These are phyloP conservation scores for Origma solitaria DNA, from an alignment of 2,113 vertebrate genomes.

Conservation along the genomic window DNA sequence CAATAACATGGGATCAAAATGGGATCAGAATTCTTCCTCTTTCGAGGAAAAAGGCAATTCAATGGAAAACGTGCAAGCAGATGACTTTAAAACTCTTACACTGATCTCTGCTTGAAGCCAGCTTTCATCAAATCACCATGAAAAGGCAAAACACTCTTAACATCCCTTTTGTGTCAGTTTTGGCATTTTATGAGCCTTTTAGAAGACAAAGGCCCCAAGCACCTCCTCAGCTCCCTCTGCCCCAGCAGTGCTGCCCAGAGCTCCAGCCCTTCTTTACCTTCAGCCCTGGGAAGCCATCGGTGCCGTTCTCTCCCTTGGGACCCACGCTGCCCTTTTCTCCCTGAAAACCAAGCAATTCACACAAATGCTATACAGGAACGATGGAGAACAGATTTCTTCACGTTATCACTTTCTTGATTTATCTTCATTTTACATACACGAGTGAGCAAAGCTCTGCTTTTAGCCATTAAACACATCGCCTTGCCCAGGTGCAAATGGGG, in stretches of 20 bases:
- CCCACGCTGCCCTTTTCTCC: slow-evolving; percentile 66
- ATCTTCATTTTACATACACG: neutral
- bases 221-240: neutral
- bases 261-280: slow-evolving; percentile 45
- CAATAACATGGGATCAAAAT: neutral
- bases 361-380: neutral
- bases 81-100: neutral
- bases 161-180: neutral
- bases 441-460: neutral
- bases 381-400: neutral
- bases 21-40: neutral
- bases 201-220: neutral
- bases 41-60: neutral
- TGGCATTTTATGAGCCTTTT: neutral
- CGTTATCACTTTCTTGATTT: neutral
- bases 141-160: neutral
- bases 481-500: neutral
- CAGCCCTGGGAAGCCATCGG: slow-evolving; percentile 54
- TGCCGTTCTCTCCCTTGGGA: slow-evolving; percentile 57
- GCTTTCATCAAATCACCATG: neutral
- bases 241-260: neutral
- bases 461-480: neutral
- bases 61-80: neutral
- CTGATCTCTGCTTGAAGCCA: neutral
- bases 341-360: slow-evolving; percentile 25